phyloP scores from a whole-genome alignment of 2,888 invertebrate species.

The Polyploca ridens region DNA sequence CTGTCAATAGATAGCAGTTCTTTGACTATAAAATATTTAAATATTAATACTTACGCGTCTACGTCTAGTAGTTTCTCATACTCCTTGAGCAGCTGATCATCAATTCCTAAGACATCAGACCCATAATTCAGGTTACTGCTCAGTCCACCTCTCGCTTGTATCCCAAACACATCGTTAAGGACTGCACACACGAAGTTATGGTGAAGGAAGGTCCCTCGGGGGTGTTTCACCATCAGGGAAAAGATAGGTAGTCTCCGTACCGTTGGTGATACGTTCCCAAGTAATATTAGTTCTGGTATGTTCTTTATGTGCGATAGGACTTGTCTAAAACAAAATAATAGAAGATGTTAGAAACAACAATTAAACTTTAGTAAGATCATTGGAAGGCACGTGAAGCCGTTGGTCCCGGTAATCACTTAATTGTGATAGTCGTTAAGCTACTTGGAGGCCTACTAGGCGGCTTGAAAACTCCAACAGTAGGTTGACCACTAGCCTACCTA shows the following conservation, averaged over 20 bases:
- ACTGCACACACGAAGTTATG: constrained; percentile 94
- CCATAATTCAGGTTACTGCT: constrained; percentile 94
- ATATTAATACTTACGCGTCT: constrained; percentile 66
- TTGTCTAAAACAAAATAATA: constrained; percentile 85
- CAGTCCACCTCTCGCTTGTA: constrained; percentile 92
- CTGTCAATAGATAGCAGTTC: neutral
- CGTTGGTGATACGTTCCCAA: constrained; percentile 88
- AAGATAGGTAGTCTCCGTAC: constrained; percentile 91
- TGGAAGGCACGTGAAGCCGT: no score
- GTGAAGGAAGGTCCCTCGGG: constrained; percentile 92
- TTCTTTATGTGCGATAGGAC: constrained; percentile 91
- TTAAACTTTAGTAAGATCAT: no score
- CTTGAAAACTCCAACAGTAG: no score
- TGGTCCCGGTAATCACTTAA: no score
- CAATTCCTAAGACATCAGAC: constrained; percentile 93
- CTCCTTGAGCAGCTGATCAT: constrained; percentile 88
- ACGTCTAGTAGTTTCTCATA: constrained; percentile 87
- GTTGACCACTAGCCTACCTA: no score
- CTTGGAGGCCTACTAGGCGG: no score
- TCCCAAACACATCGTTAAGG: constrained; percentile 95
- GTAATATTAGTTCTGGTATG: constrained; percentile 90
- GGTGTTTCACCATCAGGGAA: constrained; percentile 93
- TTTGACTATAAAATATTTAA: neutral
- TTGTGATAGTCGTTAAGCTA: no score
- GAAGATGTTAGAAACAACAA: neutral